Percentiles rank a stretch among this genome's conserved stretches.
Evolutionary conservation across 2,797 vertebrate genomes (phyloP).

Genomic region (Aulostomus chinensis): DNA sequence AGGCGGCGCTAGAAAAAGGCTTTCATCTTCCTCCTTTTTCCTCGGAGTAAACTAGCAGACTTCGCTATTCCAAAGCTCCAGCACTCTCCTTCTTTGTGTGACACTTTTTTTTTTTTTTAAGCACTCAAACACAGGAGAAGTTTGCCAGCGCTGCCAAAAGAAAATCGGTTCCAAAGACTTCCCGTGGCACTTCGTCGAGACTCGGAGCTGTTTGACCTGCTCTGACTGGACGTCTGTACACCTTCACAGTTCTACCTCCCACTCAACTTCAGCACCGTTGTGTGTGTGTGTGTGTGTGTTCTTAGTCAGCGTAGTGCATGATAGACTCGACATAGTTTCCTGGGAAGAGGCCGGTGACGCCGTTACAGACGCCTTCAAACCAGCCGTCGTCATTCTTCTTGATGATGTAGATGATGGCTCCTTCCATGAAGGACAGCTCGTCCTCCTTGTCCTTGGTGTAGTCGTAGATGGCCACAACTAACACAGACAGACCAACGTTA

Average conservation of each 20-base stretch:
- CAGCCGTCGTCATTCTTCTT: conserved; percentile 99
- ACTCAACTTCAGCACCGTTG: conserved; percentile 35
- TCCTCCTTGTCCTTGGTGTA: conserved; percentile 98
- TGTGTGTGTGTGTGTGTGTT: not conserved
- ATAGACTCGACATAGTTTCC: conserved; percentile 99
- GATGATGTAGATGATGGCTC: conserved; percentile 99
- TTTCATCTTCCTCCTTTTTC: conserved; percentile 29
- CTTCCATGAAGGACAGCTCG: conserved; percentile 98
- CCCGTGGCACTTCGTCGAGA: conserved; percentile 68
- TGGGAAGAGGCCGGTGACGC: conserved; percentile 96
- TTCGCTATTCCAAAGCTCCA: conserved; percentile 10
- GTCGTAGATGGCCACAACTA: conserved; percentile 98
- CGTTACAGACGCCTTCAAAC: conserved; percentile 96
- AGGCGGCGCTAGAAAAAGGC: conserved; percentile 5
- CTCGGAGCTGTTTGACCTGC: conserved; percentile 41
- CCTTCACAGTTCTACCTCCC: conserved; percentile 37
- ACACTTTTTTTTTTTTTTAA: conserved; percentile 7
- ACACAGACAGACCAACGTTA: not conserved
- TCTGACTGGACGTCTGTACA: conserved; percentile 47
- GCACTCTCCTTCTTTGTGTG: conserved; percentile 34
- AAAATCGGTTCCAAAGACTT: conserved; percentile 39
- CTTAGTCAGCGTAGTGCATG: conserved; percentile 98
- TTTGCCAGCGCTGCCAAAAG: conserved; percentile 21
- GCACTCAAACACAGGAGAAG: too few species aligned
- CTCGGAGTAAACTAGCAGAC: conserved; percentile 63